Evolutionary conservation across 2,797 vertebrate species (phyloP).

Genomic region (Iguana delicatissima): DNA sequence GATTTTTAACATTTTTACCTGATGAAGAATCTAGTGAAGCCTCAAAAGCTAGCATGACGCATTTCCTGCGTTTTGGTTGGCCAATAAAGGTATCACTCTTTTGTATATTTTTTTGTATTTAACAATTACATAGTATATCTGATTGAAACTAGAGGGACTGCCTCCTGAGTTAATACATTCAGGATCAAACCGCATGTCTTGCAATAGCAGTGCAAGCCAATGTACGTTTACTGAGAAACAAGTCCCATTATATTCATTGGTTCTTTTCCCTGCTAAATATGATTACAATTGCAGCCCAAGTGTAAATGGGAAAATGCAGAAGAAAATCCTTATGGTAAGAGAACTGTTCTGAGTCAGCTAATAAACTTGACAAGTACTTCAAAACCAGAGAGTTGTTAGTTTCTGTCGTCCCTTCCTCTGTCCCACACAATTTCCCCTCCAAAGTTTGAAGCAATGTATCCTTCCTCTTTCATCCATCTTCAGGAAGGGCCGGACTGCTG

Average conservation of each 20-base stretch:
- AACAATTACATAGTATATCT: background rate
- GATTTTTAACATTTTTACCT: too few relatives aligned
- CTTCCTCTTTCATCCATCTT: conserved; percentile 19
- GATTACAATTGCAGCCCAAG: background rate
- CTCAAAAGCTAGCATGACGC: too few relatives aligned
- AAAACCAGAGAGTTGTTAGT: background rate
- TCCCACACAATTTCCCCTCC: background rate
- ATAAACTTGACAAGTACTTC: background rate
- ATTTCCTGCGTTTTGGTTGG: too few relatives aligned
- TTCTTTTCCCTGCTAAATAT: background rate
- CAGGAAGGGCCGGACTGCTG: conserved; percentile 21
- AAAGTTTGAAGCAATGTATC: conserved; percentile 6
- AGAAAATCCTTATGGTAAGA: background rate
- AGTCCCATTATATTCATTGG: background rate
- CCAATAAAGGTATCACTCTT: too few relatives aligned
- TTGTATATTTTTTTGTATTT: background rate
- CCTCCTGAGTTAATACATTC: background rate
- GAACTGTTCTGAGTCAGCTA: background rate
- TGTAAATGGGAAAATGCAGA: background rate
- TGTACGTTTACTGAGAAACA: background rate
- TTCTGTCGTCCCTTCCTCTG: background rate
- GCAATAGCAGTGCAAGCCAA: background rate
- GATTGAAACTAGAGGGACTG: background rate
- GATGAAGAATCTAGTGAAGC: too few relatives aligned
- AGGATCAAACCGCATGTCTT: background rate